These are phyloP conservation scores for Microcebus jonahi DNA, from an alignment of 2,113 vertebrate species.

Conservation along the genomic window DNA sequence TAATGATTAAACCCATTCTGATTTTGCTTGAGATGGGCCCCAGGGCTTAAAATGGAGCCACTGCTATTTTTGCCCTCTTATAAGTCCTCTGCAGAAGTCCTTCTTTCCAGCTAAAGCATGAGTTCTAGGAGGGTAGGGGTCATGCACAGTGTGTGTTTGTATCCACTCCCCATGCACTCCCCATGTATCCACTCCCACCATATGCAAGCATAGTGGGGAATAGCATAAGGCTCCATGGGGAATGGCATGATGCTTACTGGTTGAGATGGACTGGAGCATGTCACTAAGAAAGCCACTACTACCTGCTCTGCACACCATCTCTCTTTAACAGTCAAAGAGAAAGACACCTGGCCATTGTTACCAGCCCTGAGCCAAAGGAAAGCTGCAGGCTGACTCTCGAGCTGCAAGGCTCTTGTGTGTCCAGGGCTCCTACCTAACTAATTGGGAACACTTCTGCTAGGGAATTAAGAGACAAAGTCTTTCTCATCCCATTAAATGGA, in stretches of 20 bases:
- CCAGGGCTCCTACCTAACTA: neutral
- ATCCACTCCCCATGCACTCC: neutral
- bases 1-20: neutral
- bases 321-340: neutral
- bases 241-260: neutral
- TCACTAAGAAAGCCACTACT: neutral
- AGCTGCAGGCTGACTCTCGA: neutral
- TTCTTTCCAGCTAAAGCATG: neutral
- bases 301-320: neutral
- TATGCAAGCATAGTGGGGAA: neutral
- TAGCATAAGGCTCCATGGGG: neutral
- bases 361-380: neutral
- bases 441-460: neutral
- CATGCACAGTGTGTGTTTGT: neutral
- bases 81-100: neutral
- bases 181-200: fast-evolving
- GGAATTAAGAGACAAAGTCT: neutral
- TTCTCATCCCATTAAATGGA: neutral
- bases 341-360: neutral
- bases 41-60: neutral
- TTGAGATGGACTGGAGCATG: neutral
- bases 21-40: neutral
- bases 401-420: neutral
- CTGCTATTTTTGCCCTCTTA: neutral
- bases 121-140: neutral